A percentile compares a stretch with the other conserved stretches of the same genome.
These are phyloP conservation scores for Smittia aterrima DNA, from an alignment of 2,888 invertebrate genomes.

Conservation along the genomic window DNA sequence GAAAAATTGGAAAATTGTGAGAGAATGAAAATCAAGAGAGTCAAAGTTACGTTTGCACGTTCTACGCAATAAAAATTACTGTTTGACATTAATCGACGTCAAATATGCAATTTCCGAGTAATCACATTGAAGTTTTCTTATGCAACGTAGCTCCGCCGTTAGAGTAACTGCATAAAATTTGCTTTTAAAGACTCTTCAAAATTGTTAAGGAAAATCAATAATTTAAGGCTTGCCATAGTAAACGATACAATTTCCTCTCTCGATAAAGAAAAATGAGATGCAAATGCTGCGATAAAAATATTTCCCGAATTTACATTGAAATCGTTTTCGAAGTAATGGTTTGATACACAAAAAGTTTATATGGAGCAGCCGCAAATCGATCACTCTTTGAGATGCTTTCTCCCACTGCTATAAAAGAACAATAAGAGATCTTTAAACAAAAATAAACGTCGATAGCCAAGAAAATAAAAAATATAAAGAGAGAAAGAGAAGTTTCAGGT, in stretches of 20 bases:
- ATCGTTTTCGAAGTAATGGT: not conserved
- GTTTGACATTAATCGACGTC: not conserved
- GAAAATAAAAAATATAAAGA: not conserved
- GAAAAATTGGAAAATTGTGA: not conserved
- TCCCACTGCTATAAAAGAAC: not conserved
- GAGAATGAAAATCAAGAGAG: not conserved
- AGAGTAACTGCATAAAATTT: too few species aligned
- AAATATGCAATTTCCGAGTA: not conserved
- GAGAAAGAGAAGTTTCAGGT: not conserved
- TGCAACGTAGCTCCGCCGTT: not conserved
- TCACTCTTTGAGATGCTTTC: not conserved
- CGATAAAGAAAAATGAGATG: slow-evolving; percentile 8
- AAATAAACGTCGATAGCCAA: not conserved
- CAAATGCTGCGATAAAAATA: not conserved
- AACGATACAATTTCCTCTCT: not conserved
- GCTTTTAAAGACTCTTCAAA: too few species aligned
- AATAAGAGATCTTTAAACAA: not conserved
- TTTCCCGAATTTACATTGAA: not conserved
- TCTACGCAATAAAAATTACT: not conserved
- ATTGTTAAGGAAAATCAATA: slow-evolving; percentile 2
- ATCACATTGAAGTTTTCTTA: not conserved
- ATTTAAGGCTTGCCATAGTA: not conserved
- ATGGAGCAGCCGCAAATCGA: not conserved
- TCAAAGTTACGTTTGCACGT: not conserved
- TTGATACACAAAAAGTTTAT: not conserved